A percentile compares a stretch with the other conserved stretches of the same genome.
phyloP scores from a whole-genome alignment of 2,888 invertebrate species.

The Hyposoter dolosus region DNA sequence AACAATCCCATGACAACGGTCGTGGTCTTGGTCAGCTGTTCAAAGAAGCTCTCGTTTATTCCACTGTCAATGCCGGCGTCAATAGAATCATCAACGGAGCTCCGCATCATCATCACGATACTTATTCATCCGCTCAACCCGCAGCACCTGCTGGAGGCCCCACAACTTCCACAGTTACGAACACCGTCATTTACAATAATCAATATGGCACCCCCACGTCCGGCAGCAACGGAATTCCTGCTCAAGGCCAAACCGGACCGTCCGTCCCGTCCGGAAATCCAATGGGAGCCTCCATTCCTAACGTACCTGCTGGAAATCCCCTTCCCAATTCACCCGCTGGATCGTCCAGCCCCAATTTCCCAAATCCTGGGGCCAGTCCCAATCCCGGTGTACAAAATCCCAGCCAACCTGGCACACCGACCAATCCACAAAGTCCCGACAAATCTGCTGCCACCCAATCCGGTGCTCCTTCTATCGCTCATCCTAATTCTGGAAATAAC shows the following conservation, averaged over 20 bases:
- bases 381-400: slow-evolving; percentile 14
- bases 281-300: slow-evolving; percentile 10
- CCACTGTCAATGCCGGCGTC: slow-evolving; percentile 76
- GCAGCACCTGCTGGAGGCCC: slow-evolving; percentile 10
- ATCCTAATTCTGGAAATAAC: slow-evolving; percentile 24
- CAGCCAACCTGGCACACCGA: background rate
- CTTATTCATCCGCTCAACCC: slow-evolving; percentile 22
- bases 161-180: slow-evolving; percentile 64
- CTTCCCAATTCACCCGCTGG: slow-evolving; percentile 16
- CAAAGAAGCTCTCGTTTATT: slow-evolving; percentile 77
- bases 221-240: slow-evolving; percentile 20
- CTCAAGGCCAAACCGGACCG: slow-evolving; percentile 12
- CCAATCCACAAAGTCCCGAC: background rate
- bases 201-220: slow-evolving; percentile 68
- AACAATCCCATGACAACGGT: slow-evolving; percentile 68
- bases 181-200: slow-evolving; percentile 76
- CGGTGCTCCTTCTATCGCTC: slow-evolving; percentile 6
- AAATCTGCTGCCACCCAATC: background rate
- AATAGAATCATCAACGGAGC: slow-evolving; percentile 76
- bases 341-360: background rate
- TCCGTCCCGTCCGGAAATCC: slow-evolving; percentile 15
- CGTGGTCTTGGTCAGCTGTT: slow-evolving; percentile 75
- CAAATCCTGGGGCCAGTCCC: background rate
- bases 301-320: background rate
- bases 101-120: slow-evolving; percentile 63